Percentiles rank a stretch among this genome's conserved stretches.
phyloP scores from a whole-genome alignment of 2,113 vertebrate genomes.

The Synchiropus splendidus region DNA sequence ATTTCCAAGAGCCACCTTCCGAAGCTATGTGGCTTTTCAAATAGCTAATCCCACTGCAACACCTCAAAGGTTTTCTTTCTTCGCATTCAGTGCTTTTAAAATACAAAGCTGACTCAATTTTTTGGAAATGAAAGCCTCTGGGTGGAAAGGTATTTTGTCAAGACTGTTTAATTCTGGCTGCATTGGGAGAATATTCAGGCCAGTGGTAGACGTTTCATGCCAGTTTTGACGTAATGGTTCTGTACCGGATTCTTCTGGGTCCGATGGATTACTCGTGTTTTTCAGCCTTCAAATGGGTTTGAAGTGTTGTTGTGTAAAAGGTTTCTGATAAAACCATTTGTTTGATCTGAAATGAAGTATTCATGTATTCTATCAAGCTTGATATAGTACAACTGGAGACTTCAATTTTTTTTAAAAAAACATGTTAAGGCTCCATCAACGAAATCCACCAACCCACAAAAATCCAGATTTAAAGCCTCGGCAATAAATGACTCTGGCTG shows the following conservation, averaged over 20 bases:
- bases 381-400: no score
- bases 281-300: no score
- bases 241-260: constrained; percentile 15
- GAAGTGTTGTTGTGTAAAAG: no score
- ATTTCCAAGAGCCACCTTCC: constrained; percentile 17
- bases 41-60: constrained; percentile 25
- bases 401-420: no score
- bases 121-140: constrained; percentile 27
- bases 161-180: constrained; percentile 14
- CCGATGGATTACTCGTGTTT: no score
- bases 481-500: no score
- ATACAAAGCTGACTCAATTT: constrained; percentile 29
- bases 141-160: constrained; percentile 16
- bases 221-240: constrained; percentile 18
- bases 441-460: no score
- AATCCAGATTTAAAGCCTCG: no score
- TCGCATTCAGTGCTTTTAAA: constrained; percentile 4
- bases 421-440: no score
- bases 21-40: constrained; percentile 9
- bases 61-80: constrained; percentile 1
- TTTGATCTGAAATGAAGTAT: no score
- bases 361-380: no score
- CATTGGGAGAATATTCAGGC: constrained; percentile 8
- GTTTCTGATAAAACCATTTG: no score
- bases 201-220: constrained; percentile 1